These are phyloP conservation scores for Tiliqua scincoides DNA, from an alignment of 2,113 vertebrate genomes.

Conservation along the genomic window DNA sequence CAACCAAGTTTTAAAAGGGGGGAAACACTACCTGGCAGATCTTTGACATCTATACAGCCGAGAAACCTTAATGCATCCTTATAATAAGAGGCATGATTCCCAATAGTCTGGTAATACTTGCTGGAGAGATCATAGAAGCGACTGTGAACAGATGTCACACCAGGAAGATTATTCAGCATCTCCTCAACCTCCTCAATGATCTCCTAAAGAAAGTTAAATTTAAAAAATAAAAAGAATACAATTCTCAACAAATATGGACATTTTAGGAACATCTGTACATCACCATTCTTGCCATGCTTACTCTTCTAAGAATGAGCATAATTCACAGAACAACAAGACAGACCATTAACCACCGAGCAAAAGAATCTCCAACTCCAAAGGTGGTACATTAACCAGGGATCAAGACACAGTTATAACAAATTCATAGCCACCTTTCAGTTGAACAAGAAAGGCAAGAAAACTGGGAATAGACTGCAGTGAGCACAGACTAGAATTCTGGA, in stretches of 20 bases:
- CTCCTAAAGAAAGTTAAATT: constrained; percentile 75
- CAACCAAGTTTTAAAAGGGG: not conserved
- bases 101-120: constrained; percentile 96
- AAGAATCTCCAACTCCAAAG: not conserved
- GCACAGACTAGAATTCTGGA: not conserved
- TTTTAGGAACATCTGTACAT: not conserved
- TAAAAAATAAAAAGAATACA: not conserved
- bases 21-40: constrained; percentile 84
- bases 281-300: not conserved
- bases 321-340: not conserved
- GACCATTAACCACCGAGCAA: not conserved
- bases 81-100: constrained; percentile 94
- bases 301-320: not conserved
- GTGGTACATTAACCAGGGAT: not conserved
- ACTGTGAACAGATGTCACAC: constrained; percentile 94
- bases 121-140: constrained; percentile 98
- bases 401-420: not conserved
- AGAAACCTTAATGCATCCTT: constrained; percentile 94
- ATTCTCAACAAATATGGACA: not conserved
- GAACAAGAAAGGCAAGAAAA: not conserved
- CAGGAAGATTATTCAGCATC: constrained; percentile 88
- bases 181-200: constrained; percentile 94
- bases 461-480: too few relatives aligned
- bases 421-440: not conserved
- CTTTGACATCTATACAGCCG: constrained; percentile 93